Conservation (phyloP, 2,797 vertebrate species). For the Scleropages formosus region DNA sequence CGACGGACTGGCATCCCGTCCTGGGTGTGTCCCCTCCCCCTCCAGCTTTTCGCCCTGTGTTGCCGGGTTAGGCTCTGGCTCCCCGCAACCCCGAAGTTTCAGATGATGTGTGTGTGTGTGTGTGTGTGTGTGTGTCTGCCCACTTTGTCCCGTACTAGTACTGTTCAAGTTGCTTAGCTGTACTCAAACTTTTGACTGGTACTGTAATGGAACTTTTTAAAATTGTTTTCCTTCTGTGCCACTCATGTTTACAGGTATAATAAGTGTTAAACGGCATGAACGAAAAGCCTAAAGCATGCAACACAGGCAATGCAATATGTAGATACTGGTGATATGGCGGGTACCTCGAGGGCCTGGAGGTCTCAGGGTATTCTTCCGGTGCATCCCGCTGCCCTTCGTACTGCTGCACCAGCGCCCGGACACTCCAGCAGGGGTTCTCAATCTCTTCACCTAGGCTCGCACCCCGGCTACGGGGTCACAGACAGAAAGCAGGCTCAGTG, state of each 20-base stretch:
- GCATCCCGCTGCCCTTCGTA: slow-evolving; percentile 78
- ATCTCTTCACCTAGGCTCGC: slow-evolving; percentile 75
- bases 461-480: slow-evolving; percentile 59
- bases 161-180: too few relatives aligned
- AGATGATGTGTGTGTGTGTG: too few relatives aligned
- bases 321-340: slow-evolving; percentile 19
- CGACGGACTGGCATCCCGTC: too few relatives aligned
- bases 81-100: too few relatives aligned
- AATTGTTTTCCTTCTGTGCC: neutral
- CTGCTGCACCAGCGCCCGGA: slow-evolving; percentile 88
- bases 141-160: too few relatives aligned
- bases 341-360: slow-evolving; percentile 71
- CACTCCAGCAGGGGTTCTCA: slow-evolving; percentile 81
- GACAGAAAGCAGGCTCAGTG: neutral
- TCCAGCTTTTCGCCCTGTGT: too few relatives aligned
- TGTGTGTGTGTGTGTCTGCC: too few relatives aligned
- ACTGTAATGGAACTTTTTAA: neutral
- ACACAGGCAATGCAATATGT: neutral
- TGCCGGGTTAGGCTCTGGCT: too few relatives aligned
- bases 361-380: slow-evolving; percentile 56
- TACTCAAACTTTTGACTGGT: too few relatives aligned
- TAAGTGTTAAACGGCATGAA: neutral
- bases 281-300: neutral
- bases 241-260: neutral
- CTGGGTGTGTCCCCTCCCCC: too few relatives aligned